Conservation (phyloP, 2,113 vertebrate genomes). For the Sylvietta virens region DNA sequence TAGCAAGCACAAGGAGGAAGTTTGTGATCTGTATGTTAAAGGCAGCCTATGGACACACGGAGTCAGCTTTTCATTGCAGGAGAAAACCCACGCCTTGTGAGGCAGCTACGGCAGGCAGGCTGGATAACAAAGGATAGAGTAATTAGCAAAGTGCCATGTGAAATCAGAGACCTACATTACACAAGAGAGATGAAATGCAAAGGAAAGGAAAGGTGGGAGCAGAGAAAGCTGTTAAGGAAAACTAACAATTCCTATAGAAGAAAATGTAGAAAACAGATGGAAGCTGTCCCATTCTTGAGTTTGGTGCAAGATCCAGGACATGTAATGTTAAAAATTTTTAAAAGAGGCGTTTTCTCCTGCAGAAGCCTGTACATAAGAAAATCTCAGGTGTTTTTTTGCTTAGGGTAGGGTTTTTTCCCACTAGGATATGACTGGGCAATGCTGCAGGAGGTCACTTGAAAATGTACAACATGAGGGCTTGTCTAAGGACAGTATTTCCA, state of each 20-base stretch:
- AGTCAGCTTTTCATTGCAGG: not conserved
- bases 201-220: not conserved
- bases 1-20: not conserved
- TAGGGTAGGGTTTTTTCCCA: not conserved
- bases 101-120: not conserved
- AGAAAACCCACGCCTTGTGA: not conserved
- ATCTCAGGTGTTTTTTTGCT: not conserved
- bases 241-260: not conserved
- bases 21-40: not conserved
- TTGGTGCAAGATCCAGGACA: not conserved
- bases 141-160: constrained; percentile 44
- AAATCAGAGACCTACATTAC: constrained; percentile 39
- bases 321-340: not conserved
- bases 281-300: not conserved
- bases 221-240: not conserved
- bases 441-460: not conserved
- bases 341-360: not conserved
- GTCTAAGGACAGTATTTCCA: not conserved
- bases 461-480: not conserved
- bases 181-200: not conserved
- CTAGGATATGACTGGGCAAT: not conserved
- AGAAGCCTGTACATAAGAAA: not conserved
- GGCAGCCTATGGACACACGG: not conserved
- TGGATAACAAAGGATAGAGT: not conserved
- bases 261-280: not conserved